Conservation (phyloP, 2,797 vertebrate species). For the Gadopsis bispinosus region DNA sequence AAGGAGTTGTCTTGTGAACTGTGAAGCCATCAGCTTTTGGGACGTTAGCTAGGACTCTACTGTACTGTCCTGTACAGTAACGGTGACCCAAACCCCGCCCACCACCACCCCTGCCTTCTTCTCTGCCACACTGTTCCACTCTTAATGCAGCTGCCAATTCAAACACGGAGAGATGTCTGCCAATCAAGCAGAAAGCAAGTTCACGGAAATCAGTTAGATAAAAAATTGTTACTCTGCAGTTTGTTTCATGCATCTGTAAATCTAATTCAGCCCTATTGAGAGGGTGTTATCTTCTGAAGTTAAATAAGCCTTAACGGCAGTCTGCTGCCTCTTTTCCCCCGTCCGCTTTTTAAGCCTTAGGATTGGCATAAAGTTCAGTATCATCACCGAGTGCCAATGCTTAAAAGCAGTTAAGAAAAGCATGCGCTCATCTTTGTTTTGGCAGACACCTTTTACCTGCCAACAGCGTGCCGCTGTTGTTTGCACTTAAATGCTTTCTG, state of each 20-base stretch:
- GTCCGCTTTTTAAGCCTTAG: neutral
- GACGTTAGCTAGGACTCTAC: conserved; percentile 32
- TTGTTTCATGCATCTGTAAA: conserved; percentile 8
- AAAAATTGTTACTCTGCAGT: conserved; percentile 2
- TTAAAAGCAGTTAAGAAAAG: conserved; percentile 47
- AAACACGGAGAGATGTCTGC: conserved; percentile 17
- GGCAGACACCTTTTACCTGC: conserved; percentile 41
- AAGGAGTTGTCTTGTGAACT: conserved; percentile 37
- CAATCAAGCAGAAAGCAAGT: conserved; percentile 14
- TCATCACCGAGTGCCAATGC: conserved; percentile 25
- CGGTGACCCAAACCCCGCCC: conserved; percentile 1
- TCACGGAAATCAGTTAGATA: neutral
- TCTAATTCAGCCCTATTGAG: neutral
- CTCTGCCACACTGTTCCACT: conserved; percentile 10
- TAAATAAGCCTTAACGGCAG: conserved; percentile 6
- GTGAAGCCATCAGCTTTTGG: conserved; percentile 56
- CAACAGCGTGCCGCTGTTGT: conserved; percentile 34
- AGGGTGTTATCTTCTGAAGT: neutral
- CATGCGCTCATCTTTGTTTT: conserved; percentile 35
- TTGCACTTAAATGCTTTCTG: conserved; percentile 32
- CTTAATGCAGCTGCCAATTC: conserved; percentile 28
- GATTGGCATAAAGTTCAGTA: conserved; percentile 19
- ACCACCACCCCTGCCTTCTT: conserved; percentile 8
- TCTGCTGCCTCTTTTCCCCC: neutral
- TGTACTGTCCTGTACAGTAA: conserved; percentile 43